Evolutionary conservation across 2,888 invertebrate genomes (phyloP).

Genomic region (Melipona bicolor): DNA sequence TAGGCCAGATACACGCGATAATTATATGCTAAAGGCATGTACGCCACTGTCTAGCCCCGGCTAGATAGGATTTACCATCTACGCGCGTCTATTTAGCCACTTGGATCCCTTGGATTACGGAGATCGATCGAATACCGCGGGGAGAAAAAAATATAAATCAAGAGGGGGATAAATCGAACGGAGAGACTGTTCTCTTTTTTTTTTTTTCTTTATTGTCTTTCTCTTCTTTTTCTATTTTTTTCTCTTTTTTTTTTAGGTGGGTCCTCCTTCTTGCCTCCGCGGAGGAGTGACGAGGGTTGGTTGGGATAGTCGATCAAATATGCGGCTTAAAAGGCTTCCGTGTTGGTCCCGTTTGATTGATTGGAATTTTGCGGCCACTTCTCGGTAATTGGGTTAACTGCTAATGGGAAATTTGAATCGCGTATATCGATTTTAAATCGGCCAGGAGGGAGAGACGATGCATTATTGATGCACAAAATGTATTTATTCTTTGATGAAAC

Average conservation of each 20-base stretch:
- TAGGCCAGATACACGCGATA: slow-evolving; percentile 63
- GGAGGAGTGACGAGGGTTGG: too few relatives aligned
- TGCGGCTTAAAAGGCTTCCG: slow-evolving; percentile 21
- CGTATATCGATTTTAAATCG: slow-evolving; percentile 11
- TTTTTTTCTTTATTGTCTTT: background rate
- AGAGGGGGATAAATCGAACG: background rate
- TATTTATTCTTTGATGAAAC: background rate
- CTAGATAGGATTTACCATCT: slow-evolving; percentile 41
- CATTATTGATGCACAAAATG: background rate
- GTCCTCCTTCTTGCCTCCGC: background rate
- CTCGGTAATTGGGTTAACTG: slow-evolving; percentile 46
- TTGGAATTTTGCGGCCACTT: slow-evolving; percentile 47
- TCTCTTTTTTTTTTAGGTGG: background rate
- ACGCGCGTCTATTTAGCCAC: slow-evolving; percentile 26
- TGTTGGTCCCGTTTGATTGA: slow-evolving; percentile 40
- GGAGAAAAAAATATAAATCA: background rate
- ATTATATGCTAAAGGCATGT: slow-evolving; percentile 61
- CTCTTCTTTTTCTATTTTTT: background rate
- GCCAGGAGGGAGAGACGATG: background rate
- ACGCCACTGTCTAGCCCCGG: slow-evolving; percentile 30
- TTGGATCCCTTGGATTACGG: slow-evolving; percentile 33
- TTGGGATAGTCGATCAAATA: slow-evolving; percentile 19
- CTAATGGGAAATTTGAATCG: slow-evolving; percentile 54
- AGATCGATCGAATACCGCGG: slow-evolving; percentile 36
- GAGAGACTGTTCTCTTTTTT: background rate